phyloP scores from a whole-genome alignment of 2,888 invertebrate species.

The Zygogramma bicolorata region DNA sequence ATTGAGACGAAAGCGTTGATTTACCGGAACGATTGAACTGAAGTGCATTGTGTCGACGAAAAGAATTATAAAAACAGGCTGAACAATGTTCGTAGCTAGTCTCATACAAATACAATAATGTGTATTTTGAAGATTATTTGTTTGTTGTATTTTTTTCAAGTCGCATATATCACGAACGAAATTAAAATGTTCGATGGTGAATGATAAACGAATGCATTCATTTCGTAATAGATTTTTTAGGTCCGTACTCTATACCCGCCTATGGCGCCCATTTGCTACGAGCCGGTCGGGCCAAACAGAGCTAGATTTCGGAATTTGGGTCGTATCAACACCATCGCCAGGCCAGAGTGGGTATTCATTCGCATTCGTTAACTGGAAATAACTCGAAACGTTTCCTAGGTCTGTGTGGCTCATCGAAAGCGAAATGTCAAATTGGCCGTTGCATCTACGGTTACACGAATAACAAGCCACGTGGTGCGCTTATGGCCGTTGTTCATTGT shows the following conservation, averaged over 20 bases:
- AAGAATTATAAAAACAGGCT: no score
- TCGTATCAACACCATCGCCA: background rate
- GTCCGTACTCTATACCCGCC: background rate
- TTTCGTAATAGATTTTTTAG: no score
- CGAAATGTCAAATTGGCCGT: slow-evolving; percentile 22
- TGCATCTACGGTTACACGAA: background rate
- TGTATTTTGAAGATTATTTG: no score
- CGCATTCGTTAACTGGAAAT: slow-evolving; percentile 19
- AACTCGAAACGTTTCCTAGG: slow-evolving; percentile 20
- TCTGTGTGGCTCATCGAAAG: slow-evolving; percentile 4
- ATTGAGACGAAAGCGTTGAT: no score
- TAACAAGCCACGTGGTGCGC: background rate
- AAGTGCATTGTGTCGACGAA: no score
- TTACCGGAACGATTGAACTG: no score
- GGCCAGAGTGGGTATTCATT: background rate
- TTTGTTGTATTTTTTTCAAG: no score
- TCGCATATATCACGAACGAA: no score
- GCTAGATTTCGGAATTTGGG: slow-evolving; percentile 19
- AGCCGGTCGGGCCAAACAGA: background rate
- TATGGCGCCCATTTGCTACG: background rate
- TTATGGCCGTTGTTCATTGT: background rate
- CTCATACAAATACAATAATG: no score
- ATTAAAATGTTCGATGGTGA: no score
- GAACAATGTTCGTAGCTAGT: no score
- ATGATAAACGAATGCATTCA: no score